Base-by-base conservation (phyloP, 2,888 invertebrate genomes). In the Marronus borbonicus region DNA sequence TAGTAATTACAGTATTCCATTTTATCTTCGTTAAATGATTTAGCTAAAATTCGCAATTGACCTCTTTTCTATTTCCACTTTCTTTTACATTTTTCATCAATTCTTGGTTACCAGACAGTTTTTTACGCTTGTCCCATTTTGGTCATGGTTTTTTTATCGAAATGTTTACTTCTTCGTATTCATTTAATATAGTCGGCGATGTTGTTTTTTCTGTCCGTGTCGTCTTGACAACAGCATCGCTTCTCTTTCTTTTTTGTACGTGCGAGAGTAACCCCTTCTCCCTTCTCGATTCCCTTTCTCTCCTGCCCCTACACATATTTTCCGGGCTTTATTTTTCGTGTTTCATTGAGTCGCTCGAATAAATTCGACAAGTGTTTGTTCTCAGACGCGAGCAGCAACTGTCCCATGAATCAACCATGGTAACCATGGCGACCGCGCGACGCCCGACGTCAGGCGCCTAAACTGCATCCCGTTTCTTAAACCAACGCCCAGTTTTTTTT, bases 401-500 rank as follows among this genome's bases (percentile, higher is more conserved):
- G 82, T 82, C 83, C 82, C 81, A 83, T 83, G 83, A 83, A 84
- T 84, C 84, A 84, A 83, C 80, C 55, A 36, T 36, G 76, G 83
- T 83, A 77, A 81, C 82, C 82, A 80, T 81, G 78, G 83, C 76
- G 80, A 83, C 81, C 81, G 65, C 80, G 82, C 82, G 83, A 82
- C 83, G 84, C 82, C 44, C 81, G 81, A 81, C 81, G 82, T 83
- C 82, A 81, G 82, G 81, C 82, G 82, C 83, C 84, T 83, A 82
- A 84, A 83, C 83, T 83, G 82, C 84, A 83, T 83, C 82, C 80
- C 81, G 81, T 81, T 83, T 84, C 83, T 87, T 86, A 86, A 87
- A 87, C 86, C 87, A 87, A 87, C 88, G 88, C 87, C 88, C 87
- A 85, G 86, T 85, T 86, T 88, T 86, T 17, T 17, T 87, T 86